Evolutionary conservation across 2,888 invertebrate species (phyloP).

Genomic region (Parnassius glacialis): DNA sequence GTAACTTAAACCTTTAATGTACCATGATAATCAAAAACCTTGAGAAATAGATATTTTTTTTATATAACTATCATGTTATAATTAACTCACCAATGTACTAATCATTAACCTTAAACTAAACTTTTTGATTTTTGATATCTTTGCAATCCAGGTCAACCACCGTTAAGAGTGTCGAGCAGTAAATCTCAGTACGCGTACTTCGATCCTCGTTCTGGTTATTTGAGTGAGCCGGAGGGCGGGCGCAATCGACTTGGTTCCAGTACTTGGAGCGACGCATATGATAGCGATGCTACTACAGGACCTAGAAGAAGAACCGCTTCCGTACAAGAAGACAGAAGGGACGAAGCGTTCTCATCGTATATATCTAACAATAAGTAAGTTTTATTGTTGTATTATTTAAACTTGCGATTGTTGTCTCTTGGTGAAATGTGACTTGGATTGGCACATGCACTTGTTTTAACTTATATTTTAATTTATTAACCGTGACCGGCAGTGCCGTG

Average conservation of each 20-base stretch:
- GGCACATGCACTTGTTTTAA: no score
- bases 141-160: constrained; percentile 51
- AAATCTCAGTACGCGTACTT: constrained; percentile 77
- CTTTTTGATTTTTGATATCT: no score
- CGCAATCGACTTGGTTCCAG: constrained; percentile 55
- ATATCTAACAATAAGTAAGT: constrained; percentile 70
- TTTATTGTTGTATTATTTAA: not conserved
- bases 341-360: constrained; percentile 55
- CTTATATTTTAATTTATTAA: no score
- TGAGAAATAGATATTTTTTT: no score
- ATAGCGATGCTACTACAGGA: constrained; percentile 67
- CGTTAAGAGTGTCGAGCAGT: constrained; percentile 60
- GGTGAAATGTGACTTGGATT: no score
- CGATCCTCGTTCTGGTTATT: constrained; percentile 75
- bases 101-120: no score
- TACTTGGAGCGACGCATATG: constrained; percentile 72
- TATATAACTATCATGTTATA: no score
- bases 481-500: no score
- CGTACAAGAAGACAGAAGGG: constrained; percentile 66
- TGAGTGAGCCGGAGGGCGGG: constrained; percentile 76
- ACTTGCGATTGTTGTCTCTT: no score
- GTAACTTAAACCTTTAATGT: no score
- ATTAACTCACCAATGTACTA: no score
- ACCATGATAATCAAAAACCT: no score
- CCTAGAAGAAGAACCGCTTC: constrained; percentile 68